phyloP scores from a whole-genome alignment of 2,113 vertebrate species.

The Opisthocomus hoazin region DNA sequence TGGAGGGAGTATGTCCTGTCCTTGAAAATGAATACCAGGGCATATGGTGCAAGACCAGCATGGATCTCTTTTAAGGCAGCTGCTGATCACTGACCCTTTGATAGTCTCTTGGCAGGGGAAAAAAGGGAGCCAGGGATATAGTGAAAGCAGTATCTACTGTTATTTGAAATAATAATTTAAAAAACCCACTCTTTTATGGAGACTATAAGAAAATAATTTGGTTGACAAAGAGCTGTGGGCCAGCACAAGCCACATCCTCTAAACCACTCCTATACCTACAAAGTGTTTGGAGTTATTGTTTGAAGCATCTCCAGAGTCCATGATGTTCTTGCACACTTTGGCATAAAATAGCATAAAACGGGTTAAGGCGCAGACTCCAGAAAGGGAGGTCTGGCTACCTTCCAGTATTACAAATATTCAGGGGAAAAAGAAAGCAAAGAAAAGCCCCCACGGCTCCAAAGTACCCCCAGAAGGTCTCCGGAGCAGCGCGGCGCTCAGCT shows the following conservation, averaged over 20 bases:
- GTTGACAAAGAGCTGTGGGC: not conserved
- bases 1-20: not conserved
- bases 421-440: not conserved
- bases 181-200: not conserved
- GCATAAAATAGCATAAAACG: not conserved
- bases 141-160: not conserved
- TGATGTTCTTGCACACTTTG: not conserved
- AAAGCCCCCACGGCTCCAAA: not conserved
- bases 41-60: not conserved
- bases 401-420: not conserved
- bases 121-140: not conserved
- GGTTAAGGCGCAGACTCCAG: not conserved
- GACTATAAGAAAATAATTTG: not conserved
- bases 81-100: not conserved
- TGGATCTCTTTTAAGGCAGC: not conserved
- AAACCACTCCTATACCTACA: not conserved
- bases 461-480: fast-evolving
- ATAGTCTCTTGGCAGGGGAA: not conserved
- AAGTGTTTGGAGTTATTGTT: not conserved
- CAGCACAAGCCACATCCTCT: not conserved
- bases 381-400: not conserved
- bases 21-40: not conserved
- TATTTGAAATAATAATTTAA: not conserved
- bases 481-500: fast-evolving
- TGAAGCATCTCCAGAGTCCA: not conserved